Conservation (phyloP, 2,888 invertebrate species). For the Tetanocera ferruginea region DNA sequence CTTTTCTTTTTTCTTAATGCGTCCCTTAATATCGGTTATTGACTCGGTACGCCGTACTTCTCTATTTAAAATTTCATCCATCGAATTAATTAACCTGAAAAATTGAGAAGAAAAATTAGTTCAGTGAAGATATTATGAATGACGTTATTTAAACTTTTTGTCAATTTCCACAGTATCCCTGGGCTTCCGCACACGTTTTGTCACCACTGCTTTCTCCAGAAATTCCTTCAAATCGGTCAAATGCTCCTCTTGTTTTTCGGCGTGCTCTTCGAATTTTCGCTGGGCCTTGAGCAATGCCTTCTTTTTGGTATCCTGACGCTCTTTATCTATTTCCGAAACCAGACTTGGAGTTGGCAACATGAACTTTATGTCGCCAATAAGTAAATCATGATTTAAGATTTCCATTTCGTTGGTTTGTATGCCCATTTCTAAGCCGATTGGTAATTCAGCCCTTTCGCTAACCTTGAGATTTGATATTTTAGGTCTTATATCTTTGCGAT, state of each 20-base stretch:
- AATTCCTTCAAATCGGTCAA: constrained; percentile 62
- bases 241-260: constrained; percentile 59
- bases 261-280: constrained; percentile 57
- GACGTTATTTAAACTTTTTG: not conserved
- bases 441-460: constrained; percentile 11
- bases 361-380: constrained; percentile 57
- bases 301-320: constrained; percentile 47
- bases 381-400: constrained; percentile 56
- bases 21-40: constrained; percentile 56
- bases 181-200: constrained; percentile 48
- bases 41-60: constrained; percentile 59
- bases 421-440: not conserved
- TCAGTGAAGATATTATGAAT: too few species aligned
- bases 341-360: constrained; percentile 56
- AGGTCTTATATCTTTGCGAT: constrained; percentile 24
- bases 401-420: constrained; percentile 61
- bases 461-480: constrained; percentile 19
- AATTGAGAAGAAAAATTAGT: constrained; percentile 25
- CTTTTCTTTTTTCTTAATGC: constrained; percentile 61
- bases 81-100: constrained; percentile 54
- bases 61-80: constrained; percentile 59
- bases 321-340: constrained; percentile 53
- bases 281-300: constrained; percentile 46
- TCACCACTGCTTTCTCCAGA: constrained; percentile 57
- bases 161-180: constrained; percentile 15